A percentile compares a stretch with the other conserved stretches of the same genome.
Evolutionary conservation across 2,888 invertebrate species (phyloP).

Genomic region (Dasypolia templi): DNA sequence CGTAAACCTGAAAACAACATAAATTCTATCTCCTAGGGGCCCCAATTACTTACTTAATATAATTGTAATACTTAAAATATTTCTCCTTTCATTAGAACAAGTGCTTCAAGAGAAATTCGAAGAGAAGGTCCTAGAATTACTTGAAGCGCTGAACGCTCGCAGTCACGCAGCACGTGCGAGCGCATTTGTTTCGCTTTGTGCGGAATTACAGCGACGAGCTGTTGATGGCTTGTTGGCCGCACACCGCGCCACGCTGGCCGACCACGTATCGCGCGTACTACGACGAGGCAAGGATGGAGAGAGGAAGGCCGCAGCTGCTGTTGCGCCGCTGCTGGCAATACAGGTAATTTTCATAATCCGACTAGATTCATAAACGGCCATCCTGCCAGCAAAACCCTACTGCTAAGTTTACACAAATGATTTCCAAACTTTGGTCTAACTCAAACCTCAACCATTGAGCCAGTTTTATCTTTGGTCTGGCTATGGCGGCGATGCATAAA

Average conservation of each 20-base stretch:
- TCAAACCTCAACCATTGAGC: not conserved
- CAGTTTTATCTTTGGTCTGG: no score
- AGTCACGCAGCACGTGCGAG: conserved; percentile 95
- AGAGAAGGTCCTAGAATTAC: conserved; percentile 95
- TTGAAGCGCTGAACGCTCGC: conserved; percentile 96
- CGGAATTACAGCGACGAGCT: conserved; percentile 94
- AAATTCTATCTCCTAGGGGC: no score
- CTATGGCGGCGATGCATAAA: not conserved
- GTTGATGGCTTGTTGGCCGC: conserved; percentile 94
- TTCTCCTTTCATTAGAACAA: conserved; percentile 82
- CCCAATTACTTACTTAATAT: no score
- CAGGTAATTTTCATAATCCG: conserved; percentile 90
- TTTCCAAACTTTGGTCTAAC: not conserved
- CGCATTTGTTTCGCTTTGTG: conserved; percentile 93
- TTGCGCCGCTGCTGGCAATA: conserved; percentile 95
- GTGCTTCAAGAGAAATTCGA: conserved; percentile 92
- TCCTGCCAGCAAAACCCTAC: not conserved
- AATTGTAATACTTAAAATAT: not conserved
- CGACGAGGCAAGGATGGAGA: conserved; percentile 96
- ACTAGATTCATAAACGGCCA: not conserved
- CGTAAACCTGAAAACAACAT: no score
- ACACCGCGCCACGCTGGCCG: conserved; percentile 94
- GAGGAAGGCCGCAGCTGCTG: conserved; percentile 95
- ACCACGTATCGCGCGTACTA: conserved; percentile 95
- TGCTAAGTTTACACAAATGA: not conserved